Conservation (phyloP, 2,797 vertebrate genomes). For the Cossypha caffra region DNA sequence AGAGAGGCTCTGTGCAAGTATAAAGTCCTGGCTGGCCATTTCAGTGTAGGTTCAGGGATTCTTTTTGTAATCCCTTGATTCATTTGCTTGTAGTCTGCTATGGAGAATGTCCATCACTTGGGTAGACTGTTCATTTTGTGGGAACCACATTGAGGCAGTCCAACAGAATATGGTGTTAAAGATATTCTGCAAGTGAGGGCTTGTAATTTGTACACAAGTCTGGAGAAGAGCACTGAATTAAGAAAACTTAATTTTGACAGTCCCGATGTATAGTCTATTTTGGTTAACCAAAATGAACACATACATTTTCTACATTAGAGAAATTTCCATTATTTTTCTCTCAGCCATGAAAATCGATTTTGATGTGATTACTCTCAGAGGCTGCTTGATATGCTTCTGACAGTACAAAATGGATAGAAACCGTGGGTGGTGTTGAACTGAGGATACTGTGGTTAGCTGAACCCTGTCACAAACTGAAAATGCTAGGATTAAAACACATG, state of each 20-base stretch:
- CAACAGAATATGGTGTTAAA: slow-evolving; percentile 22
- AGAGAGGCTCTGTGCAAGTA: background rate
- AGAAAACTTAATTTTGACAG: slow-evolving; percentile 93
- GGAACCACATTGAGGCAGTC: background rate
- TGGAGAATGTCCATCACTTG: background rate
- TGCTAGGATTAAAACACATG: slow-evolving; percentile 50
- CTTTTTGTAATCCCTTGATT: background rate
- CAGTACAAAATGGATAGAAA: slow-evolving; percentile 88
- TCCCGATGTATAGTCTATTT: slow-evolving; percentile 96
- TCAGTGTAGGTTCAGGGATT: background rate
- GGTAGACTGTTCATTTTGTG: slow-evolving; percentile 17
- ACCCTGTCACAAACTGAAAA: slow-evolving; percentile 59
- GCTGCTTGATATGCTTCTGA: slow-evolving; percentile 87
- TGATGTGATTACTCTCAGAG: slow-evolving; percentile 95
- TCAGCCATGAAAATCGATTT: slow-evolving; percentile 99
- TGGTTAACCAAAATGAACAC: slow-evolving; percentile 99
- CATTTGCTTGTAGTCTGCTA: background rate
- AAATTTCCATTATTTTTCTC: slow-evolving; percentile 98
- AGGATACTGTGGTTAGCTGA: slow-evolving; percentile 63
- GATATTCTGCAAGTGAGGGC: background rate
- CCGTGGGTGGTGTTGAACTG: slow-evolving; percentile 61
- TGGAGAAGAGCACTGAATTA: slow-evolving; percentile 71
- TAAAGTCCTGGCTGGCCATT: background rate
- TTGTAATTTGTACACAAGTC: slow-evolving; percentile 75
- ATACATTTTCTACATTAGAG: slow-evolving; percentile 98